Evolutionary conservation across 2,113 vertebrate species (phyloP), one percentile per base, ranked within the genome.

Genomic region (Kobus ellipsiprymnus): DNA sequence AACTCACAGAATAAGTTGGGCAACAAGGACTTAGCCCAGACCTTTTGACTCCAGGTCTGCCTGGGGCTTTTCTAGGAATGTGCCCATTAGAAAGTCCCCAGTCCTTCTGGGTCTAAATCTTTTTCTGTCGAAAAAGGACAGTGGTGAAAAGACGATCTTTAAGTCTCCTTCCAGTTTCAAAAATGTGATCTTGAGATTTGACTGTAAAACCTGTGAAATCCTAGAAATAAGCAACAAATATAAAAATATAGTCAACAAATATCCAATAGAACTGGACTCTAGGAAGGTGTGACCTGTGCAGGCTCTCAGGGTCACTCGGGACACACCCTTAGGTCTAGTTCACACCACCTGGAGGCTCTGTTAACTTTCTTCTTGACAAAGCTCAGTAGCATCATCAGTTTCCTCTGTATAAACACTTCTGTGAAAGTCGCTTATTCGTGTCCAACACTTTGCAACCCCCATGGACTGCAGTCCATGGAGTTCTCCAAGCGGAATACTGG

Each of bases 161-260:
- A 14, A 40, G 67, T 62, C 74, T 77, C n/a, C 8, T 85, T 92
- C 48, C 62, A 80, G 17, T 62, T 92, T 91, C 60, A 91, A 95
- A 95, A 77, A 60, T 95, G n/a, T 62, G 13, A 85, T 84, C 91
- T 91, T 91, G 10, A 88, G 15, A 85, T 95, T 84, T 91, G 30
- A 57, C 74, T 89, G 29, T 60, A 78, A 86, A 86, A 59, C 19
- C 8, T 11, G 15, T 36, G 21, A 36, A 94, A 64, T 94, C 88
- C 12, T 3, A 95, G 29, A 89, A 86, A 89, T 67, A 33, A 84
- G 15, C 9, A 93, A 40, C 5, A 83, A 30, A 78, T 78, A 40
- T 55, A 4, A 16, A 83, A 54, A 83, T 55, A 83, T 25, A 60
- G 48, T 78, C 48, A 88, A 88, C 15, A 40, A 25, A 67, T 90